A percentile compares a stretch with the other conserved stretches of the same genome.
Evolutionary conservation across 2,797 vertebrate genomes (phyloP).

Genomic region (Meda fulgida): DNA sequence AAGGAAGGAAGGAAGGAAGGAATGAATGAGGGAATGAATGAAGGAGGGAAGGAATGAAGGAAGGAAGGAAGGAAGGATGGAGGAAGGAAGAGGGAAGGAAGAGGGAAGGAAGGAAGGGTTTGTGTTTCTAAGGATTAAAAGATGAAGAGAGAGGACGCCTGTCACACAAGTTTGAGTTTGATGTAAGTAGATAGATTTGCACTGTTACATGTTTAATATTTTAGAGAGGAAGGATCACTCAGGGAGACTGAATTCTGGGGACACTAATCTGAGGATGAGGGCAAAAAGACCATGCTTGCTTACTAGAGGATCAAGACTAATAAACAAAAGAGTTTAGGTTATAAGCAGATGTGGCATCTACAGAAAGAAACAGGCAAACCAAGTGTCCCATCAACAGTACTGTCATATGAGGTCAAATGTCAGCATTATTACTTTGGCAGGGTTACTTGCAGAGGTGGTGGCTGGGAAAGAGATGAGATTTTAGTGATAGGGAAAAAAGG

Average conservation of each 20-base stretch:
- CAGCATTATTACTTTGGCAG: neutral
- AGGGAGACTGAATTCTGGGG: neutral
- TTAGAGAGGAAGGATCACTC: neutral
- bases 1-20: no score
- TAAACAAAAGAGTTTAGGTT: neutral
- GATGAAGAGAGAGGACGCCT: neutral
- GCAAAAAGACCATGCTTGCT: neutral
- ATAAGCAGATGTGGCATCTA: neutral
- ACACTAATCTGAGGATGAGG: neutral
- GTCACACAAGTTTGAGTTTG: neutral
- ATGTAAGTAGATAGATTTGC: constrained; percentile 10
- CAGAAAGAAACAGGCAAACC: neutral
- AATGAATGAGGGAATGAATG: no score
- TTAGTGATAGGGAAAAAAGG: neutral
- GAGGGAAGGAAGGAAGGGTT: neutral
- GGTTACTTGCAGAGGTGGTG: neutral
- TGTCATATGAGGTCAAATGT: neutral
- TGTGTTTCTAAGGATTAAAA: neutral
- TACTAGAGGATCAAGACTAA: neutral
- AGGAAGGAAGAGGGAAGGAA: no score
- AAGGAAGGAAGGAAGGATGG: no score
- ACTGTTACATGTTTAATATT: neutral
- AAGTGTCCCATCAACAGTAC: neutral
- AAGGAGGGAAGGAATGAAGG: no score
- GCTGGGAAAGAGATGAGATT: neutral